Conservation (phyloP, 2,888 invertebrate genomes). For the Boloria euphrosyne region DNA sequence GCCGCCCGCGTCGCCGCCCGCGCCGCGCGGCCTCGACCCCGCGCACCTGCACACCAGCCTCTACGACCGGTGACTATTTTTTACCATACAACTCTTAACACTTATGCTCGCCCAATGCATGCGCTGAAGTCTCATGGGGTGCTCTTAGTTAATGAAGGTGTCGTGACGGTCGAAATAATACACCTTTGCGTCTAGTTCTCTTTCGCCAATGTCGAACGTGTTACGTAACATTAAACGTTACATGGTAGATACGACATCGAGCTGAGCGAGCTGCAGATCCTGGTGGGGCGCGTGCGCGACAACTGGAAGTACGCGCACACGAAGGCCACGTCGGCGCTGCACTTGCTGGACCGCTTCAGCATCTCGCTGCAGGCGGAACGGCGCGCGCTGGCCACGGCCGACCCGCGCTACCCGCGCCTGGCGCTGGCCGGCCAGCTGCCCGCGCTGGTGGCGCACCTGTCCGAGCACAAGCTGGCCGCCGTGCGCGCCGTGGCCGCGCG, state of each 20-base stretch:
- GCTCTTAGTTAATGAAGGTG: no score
- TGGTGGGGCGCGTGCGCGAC: conserved; percentile 94
- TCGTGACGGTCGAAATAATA: no score
- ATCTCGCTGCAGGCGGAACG: conserved; percentile 89
- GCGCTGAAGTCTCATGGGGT: neutral
- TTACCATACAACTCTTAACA: neutral
- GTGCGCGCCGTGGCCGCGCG: conserved; percentile 64
- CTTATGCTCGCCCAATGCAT: neutral
- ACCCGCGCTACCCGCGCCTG: conserved; percentile 93
- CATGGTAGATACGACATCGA: conserved; percentile 87
- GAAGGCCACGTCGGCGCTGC: conserved; percentile 91
- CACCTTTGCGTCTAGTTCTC: no score
- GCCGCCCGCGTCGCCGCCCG: conserved; percentile 83
- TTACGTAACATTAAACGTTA: neutral
- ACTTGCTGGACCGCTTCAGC: conserved; percentile 91
- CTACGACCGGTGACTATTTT: conserved; percentile 59
- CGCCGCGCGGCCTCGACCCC: conserved; percentile 53
- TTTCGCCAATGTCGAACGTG: no score
- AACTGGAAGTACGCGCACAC: conserved; percentile 95
- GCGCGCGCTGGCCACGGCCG: conserved; percentile 89
- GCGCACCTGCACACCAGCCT: conserved; percentile 59
- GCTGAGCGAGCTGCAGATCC: conserved; percentile 91
- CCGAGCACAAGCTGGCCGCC: conserved; percentile 91
- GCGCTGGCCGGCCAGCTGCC: conserved; percentile 93
- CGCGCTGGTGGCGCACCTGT: conserved; percentile 93